Percentiles rank a stretch among this genome's conserved stretches.
These are phyloP conservation scores for Chaetodon trifascialis DNA, from an alignment of 2,113 vertebrate genomes.

Conservation along the genomic window DNA sequence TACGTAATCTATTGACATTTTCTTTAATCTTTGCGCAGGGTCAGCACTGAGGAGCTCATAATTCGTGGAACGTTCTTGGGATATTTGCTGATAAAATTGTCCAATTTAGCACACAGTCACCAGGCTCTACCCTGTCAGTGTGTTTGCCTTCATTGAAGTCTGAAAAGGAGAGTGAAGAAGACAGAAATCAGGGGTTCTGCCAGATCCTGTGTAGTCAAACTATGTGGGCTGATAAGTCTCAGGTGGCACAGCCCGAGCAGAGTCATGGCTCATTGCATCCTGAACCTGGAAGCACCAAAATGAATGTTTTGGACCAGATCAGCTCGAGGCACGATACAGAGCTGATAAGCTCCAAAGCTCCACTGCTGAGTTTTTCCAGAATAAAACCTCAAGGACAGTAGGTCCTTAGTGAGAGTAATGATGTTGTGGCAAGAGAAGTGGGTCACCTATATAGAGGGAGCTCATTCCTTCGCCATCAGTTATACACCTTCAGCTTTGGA, in stretches of 20 bases:
- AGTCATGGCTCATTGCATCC: constrained; percentile 37
- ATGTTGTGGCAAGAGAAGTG: constrained; percentile 48
- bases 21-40: not conserved
- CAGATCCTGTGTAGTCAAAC: constrained; percentile 18
- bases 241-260: constrained; percentile 24
- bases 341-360: constrained; percentile 15
- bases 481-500: constrained; percentile 38
- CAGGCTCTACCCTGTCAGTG: constrained; percentile 10
- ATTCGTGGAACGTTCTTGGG: constrained; percentile 15
- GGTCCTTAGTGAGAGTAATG: constrained; percentile 40
- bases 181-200: constrained; percentile 15
- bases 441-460: constrained; percentile 40
- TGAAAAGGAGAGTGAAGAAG: not conserved
- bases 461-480: constrained; percentile 28
- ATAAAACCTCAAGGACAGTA: constrained; percentile 23
- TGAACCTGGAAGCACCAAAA: constrained; percentile 15
- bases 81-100: constrained; percentile 31
- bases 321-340: not conserved
- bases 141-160: constrained; percentile 22
- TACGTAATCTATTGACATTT: not conserved
- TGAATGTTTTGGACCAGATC: constrained; percentile 40
- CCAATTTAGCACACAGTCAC: constrained; percentile 15
- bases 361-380: constrained; percentile 25
- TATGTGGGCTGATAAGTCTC: constrained; percentile 39
- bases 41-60: not conserved